phyloP scores from a whole-genome alignment of 2,888 invertebrate genomes.

The Harpalus rubripes region DNA sequence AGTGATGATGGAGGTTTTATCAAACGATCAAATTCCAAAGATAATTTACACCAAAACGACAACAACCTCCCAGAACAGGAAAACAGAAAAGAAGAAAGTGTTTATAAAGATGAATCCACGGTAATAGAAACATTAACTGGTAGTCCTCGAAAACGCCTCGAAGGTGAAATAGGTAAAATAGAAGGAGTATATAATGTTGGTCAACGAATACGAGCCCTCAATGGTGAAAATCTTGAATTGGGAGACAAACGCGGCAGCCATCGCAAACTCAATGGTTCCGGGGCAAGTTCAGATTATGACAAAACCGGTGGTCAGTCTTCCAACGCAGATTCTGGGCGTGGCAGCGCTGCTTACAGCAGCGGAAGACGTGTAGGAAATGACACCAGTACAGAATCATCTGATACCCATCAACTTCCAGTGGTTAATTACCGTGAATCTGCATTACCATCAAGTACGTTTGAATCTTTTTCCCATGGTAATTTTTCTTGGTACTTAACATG shows the following conservation, averaged over 20 bases:
- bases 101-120: slow-evolving; percentile 71
- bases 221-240: slow-evolving; percentile 77
- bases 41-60: slow-evolving; percentile 67
- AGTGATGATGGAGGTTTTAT: slow-evolving; percentile 83
- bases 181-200: slow-evolving; percentile 82
- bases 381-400: slow-evolving; percentile 81
- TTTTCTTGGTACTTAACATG: slow-evolving; percentile 51
- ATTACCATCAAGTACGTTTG: slow-evolving; percentile 63
- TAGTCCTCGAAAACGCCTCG: slow-evolving; percentile 74
- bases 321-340: slow-evolving; percentile 88
- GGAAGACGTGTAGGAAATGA: slow-evolving; percentile 81
- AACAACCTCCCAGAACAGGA: slow-evolving; percentile 68
- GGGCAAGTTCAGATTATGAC: slow-evolving; percentile 86
- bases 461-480: slow-evolving; percentile 42
- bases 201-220: slow-evolving; percentile 77
- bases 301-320: slow-evolving; percentile 87
- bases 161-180: slow-evolving; percentile 75
- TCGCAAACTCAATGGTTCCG: slow-evolving; percentile 80
- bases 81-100: slow-evolving; percentile 67
- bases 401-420: slow-evolving; percentile 76
- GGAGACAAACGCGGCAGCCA: slow-evolving; percentile 76
- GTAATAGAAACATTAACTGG: slow-evolving; percentile 74
- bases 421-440: slow-evolving; percentile 61
- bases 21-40: slow-evolving; percentile 76
- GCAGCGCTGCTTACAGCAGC: slow-evolving; percentile 90